These are phyloP conservation scores for Bradysia coprophila DNA, from an alignment of 1,140 invertebrate species.

Conservation along the genomic window DNA sequence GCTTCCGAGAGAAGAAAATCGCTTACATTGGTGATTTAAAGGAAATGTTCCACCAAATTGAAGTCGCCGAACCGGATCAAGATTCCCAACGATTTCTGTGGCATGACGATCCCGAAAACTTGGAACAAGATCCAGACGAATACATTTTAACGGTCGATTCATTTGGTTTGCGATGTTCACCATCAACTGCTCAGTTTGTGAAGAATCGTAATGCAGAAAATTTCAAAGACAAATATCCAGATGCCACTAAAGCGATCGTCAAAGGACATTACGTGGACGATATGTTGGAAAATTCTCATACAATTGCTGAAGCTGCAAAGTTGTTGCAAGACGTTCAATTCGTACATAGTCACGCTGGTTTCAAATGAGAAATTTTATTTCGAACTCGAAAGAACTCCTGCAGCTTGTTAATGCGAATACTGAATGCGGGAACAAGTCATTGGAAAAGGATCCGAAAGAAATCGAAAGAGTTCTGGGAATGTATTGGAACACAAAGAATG, in stretches of 20 bases:
- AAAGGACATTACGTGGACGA: slow-evolving; percentile 19
- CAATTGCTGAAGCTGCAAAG: too few relatives aligned
- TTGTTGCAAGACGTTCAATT: too few relatives aligned
- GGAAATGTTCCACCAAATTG: slow-evolving; percentile 15
- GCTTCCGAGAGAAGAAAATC: slow-evolving; percentile 8
- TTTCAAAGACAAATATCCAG: slow-evolving; percentile 5
- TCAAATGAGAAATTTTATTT: too few relatives aligned
- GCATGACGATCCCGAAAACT: slow-evolving; percentile 5
- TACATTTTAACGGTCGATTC: background rate
- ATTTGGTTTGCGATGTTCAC: slow-evolving; percentile 4
- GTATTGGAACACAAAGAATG: too few relatives aligned
- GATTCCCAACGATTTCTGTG: slow-evolving; percentile 10
- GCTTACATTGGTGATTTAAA: slow-evolving; percentile 7
- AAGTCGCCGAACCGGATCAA: slow-evolving; percentile 7
- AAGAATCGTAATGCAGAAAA: slow-evolving; percentile 9
- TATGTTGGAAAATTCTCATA: too few relatives aligned
- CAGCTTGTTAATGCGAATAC: too few relatives aligned
- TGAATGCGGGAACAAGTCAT: too few relatives aligned
- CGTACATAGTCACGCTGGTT: too few relatives aligned
- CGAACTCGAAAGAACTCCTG: too few relatives aligned
- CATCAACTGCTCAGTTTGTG: slow-evolving; percentile 3
- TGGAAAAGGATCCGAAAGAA: too few relatives aligned
- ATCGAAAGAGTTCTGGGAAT: too few relatives aligned
- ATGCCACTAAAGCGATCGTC: slow-evolving; percentile 10
- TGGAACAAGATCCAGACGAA: background rate